Evolutionary conservation across 2,797 vertebrate genomes (phyloP), one percentile per base, ranked within the genome.

Genomic region (Platalea minor): DNA sequence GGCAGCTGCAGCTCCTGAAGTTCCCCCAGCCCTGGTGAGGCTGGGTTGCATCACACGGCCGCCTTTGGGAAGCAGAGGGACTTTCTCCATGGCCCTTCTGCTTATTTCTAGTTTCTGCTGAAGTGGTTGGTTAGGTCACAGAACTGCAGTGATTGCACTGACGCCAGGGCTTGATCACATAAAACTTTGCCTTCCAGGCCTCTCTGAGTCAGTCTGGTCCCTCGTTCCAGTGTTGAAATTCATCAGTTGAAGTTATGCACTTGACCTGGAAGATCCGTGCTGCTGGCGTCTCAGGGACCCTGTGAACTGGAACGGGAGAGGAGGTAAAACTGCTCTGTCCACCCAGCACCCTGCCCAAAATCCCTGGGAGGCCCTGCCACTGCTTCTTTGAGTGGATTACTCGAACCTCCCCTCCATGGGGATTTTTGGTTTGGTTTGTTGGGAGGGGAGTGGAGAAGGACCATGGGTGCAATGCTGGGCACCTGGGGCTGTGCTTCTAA

Each of bases 301-400:
- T 89, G 79, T 96, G 94, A 97, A 46, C 73, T 76, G 88, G 5
- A 88, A 85, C 73, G 15, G 96, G 89, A 97, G 92, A 91, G 28
- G 63, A 97, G 95, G 94, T 97, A 95, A 95, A 79, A 61, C 8
- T 1, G 3, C 65, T 75, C 43, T 54, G 80, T 37, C 1, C 53
- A 4, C 39, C 21, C 86, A 20, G 31, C 43, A 60, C 8, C 33
- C 69, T 88, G 69, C 76, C 91, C 75, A 8, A 39, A 80, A 43
- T 10, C 91, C 87, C 6, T 3, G 6, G 1, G 9, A 23, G 76
- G 18, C 23, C 63, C 65, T 76, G 26, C 35, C 68, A 3, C 21
- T 11, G 54, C 23, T 60, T 2, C 57, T 33, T 8, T 9, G 64
- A n/a, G 85, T 5, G 85, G 24, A 4, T 80, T 56, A 9, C 13